Evolutionary conservation across 2,888 invertebrate genomes (phyloP).

Genomic region (Sepiola atlantica): DNA sequence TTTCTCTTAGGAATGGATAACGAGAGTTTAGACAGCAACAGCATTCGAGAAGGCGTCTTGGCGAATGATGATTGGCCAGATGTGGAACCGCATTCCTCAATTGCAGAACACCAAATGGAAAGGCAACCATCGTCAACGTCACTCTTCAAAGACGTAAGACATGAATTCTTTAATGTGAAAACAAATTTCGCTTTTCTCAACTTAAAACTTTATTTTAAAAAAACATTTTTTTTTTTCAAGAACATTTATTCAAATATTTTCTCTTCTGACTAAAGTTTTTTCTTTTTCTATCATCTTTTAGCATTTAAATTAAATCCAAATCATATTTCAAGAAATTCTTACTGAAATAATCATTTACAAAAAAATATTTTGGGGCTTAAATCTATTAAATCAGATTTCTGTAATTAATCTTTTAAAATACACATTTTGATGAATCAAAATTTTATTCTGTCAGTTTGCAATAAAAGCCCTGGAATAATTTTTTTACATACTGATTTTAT

Average conservation of each 20-base stretch:
- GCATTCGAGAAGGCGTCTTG: slow-evolving; percentile 46
- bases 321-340: too few relatives aligned
- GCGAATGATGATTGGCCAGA: slow-evolving; percentile 36
- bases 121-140: not conserved
- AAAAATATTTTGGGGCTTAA: too few relatives aligned
- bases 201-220: not conserved
- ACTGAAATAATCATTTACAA: too few relatives aligned
- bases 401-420: too few relatives aligned
- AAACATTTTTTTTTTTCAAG: not conserved
- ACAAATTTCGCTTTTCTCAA: not conserved
- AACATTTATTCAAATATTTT: not conserved
- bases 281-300: too few relatives aligned
- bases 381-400: too few relatives aligned
- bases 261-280: too few relatives aligned
- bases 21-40: slow-evolving; percentile 63
- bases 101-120: not conserved
- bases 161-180: not conserved
- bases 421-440: too few relatives aligned
- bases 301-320: too few relatives aligned
- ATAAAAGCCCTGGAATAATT: too few relatives aligned
- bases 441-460: too few relatives aligned
- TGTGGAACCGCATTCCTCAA: slow-evolving; percentile 32
- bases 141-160: slow-evolving; percentile 3
- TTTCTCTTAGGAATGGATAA: slow-evolving; percentile 57
- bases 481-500: too few relatives aligned